phyloP scores from a whole-genome alignment of 2,888 invertebrate genomes.

The Tetragonisca angustula region DNA sequence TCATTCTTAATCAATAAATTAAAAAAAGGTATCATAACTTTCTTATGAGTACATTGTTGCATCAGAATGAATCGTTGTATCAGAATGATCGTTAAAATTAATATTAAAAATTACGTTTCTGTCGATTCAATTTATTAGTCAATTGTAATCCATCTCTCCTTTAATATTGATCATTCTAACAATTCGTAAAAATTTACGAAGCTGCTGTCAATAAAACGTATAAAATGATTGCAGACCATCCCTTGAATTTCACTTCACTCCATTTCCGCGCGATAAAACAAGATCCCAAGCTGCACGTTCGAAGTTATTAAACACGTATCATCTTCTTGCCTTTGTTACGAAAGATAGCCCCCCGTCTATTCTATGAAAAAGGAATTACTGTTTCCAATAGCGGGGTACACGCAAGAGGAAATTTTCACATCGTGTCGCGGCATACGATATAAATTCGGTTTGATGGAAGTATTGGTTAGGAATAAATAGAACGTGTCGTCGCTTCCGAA shows the following conservation, averaged over 20 bases:
- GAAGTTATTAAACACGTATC: background rate
- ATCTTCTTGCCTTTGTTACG: background rate
- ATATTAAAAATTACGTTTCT: too few species aligned
- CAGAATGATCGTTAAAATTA: background rate
- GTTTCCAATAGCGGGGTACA: background rate
- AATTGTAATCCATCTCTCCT: background rate
- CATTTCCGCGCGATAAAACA: background rate
- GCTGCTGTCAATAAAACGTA: background rate
- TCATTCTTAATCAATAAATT: too few species aligned
- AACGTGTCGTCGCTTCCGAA: slow-evolving; percentile 28
- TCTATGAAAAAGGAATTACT: background rate
- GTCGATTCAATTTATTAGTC: background rate
- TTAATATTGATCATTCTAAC: background rate
- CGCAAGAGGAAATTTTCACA: background rate
- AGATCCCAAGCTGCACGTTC: background rate
- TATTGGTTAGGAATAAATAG: slow-evolving; percentile 24
- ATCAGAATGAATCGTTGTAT: too few species aligned
- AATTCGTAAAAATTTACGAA: background rate
- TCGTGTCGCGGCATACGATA: background rate
- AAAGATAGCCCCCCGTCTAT: too few species aligned
- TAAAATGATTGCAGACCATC: background rate
- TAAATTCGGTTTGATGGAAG: background rate
- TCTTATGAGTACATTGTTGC: too few species aligned
- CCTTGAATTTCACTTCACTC: too few species aligned
- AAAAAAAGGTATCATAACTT: too few species aligned